Percentiles rank a stretch among this genome's conserved stretches.
These are phyloP conservation scores for Caenorhabditis sp. DNA, from an alignment of 2,888 invertebrate genomes.

Conservation along the genomic window DNA sequence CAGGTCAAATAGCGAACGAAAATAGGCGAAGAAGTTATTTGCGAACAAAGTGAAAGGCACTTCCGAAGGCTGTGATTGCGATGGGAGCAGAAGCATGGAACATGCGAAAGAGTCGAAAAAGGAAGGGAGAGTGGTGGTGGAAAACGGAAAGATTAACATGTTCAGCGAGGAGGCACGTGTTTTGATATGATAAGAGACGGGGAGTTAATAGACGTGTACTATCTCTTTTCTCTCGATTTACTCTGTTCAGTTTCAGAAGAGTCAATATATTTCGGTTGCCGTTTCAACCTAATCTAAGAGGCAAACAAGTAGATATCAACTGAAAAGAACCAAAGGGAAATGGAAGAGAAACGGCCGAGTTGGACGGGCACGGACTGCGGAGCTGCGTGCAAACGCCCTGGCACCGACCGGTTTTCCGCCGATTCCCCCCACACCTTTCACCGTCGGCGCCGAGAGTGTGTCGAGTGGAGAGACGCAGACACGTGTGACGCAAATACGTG, in stretches of 20 bases:
- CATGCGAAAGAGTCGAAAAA: background rate
- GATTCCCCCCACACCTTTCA: constrained; percentile 12
- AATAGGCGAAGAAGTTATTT: background rate
- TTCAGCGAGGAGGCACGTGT: too few relatives aligned
- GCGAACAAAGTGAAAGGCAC: too few relatives aligned
- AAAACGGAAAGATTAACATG: too few relatives aligned
- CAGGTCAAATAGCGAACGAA: constrained; percentile 30
- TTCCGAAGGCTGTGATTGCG: too few relatives aligned
- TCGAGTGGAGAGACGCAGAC: background rate
- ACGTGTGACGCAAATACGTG: constrained; percentile 47
- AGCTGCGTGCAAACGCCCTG: constrained; percentile 6
- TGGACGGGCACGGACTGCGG: background rate
- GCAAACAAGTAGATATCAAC: constrained; percentile 7
- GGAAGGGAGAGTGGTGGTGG: background rate
- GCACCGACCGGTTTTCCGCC: constrained; percentile 20
- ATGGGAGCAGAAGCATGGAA: background rate
- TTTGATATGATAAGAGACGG: constrained; percentile 18
- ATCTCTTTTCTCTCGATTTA: background rate
- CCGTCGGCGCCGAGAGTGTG: background rate
- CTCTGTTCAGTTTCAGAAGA: background rate
- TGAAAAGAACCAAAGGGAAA: constrained; percentile 1
- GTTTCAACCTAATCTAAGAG: background rate
- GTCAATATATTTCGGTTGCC: background rate
- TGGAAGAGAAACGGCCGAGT: background rate
- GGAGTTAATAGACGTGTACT: background rate